Conservation (phyloP, 2,797 vertebrate species). For the Sebastes goodei region DNA sequence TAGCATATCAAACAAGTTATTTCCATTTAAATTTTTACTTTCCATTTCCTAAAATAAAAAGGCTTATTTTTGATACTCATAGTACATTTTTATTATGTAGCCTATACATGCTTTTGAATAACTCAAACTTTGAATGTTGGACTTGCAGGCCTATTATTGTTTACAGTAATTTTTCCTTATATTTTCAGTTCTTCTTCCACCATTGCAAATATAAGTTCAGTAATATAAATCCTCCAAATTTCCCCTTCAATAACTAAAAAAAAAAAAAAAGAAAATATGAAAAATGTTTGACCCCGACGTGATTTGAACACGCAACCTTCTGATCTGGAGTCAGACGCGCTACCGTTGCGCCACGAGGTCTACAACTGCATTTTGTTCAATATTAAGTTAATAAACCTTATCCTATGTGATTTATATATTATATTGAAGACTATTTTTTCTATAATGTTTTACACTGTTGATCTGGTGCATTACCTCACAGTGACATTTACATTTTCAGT, state of each 20-base stretch:
- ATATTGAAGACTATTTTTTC: not conserved
- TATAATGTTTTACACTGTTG: not conserved
- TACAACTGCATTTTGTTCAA: fast-evolving
- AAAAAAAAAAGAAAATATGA: no score
- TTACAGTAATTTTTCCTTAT: not conserved
- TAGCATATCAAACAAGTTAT: not conserved
- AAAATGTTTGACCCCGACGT: conserved; percentile 33
- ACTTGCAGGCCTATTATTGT: not conserved
- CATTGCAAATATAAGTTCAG: not conserved
- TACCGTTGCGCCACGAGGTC: conserved; percentile 51
- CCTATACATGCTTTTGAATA: not conserved
- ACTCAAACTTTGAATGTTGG: not conserved
- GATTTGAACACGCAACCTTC: conserved; percentile 65
- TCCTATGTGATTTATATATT: not conserved
- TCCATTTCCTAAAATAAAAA: not conserved
- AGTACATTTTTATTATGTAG: not conserved
- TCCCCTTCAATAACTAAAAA: no score
- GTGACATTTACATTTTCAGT: not conserved
- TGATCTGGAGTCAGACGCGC: conserved; percentile 65
- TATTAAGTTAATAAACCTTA: fast-evolving
- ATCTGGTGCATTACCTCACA: not conserved
- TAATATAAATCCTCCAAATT: not conserved
- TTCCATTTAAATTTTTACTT: no score
- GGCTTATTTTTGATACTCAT: not conserved
- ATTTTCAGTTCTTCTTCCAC: not conserved